Evolutionary conservation across 2,797 vertebrate genomes (phyloP).

Genomic region (Hypotaenidia philippensis): DNA sequence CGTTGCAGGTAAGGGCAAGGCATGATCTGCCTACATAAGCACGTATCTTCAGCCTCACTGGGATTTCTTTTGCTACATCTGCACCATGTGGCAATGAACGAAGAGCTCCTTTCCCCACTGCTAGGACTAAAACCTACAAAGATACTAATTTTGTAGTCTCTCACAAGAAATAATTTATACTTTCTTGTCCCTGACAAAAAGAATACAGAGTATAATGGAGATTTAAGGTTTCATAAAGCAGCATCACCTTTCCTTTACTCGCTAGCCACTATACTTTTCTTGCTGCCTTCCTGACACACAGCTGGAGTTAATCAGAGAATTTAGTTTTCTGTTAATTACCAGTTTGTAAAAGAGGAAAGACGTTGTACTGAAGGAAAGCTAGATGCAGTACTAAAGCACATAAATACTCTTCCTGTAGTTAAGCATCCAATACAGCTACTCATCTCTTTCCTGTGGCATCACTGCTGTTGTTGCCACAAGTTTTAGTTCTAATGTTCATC

Average conservation of each 20-base stretch:
- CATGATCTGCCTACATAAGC: neutral
- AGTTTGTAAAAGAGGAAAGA: neutral
- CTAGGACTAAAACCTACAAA: neutral
- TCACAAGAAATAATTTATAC: neutral
- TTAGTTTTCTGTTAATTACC: neutral
- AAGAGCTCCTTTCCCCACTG: neutral
- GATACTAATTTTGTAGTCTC: neutral
- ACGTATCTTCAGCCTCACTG: neutral
- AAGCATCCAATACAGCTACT: neutral
- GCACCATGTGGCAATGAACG: fast-evolving
- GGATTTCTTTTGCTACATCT: neutral
- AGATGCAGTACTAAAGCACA: neutral
- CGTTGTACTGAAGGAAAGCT: neutral
- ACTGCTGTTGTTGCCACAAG: neutral
- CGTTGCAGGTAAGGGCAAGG: neutral
- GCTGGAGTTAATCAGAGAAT: neutral
- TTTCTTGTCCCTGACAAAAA: neutral
- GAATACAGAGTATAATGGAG: fast-evolving
- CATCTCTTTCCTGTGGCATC: neutral
- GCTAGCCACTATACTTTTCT: neutral
- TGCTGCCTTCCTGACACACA: neutral
- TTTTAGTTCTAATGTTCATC: neutral
- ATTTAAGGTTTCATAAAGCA: neutral
- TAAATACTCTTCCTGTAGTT: neutral
- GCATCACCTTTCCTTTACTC: neutral